These are phyloP conservation scores for Dorcus parallelipipedus DNA, from an alignment of 2,888 invertebrate species.

Conservation along the genomic window DNA sequence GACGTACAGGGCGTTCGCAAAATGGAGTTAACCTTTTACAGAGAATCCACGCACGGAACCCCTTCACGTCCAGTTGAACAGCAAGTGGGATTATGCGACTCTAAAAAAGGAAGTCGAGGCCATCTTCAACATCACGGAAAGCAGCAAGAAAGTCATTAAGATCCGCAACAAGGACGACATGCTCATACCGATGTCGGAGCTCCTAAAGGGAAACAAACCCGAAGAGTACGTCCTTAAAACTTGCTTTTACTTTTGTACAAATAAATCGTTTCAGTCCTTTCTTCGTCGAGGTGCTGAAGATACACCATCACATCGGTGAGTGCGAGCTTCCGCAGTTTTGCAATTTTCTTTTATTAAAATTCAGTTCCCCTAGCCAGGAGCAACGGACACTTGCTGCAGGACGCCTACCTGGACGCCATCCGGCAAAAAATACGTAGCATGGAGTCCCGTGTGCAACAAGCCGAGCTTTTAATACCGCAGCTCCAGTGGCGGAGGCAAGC, in stretches of 20 bases:
- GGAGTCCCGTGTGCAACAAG: constrained; percentile 47
- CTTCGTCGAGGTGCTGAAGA: constrained; percentile 47
- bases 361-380: constrained; percentile 16
- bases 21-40: constrained; percentile 17
- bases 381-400: constrained; percentile 41
- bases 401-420: constrained; percentile 51
- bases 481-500: constrained; percentile 47
- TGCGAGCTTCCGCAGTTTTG: constrained; percentile 9
- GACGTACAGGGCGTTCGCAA: background rate
- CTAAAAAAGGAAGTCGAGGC: constrained; percentile 39
- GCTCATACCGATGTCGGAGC: constrained; percentile 48
- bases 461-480: constrained; percentile 47
- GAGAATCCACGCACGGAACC: constrained; percentile 34
- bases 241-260: constrained; percentile 9
- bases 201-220: constrained; percentile 41
- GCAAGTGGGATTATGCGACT: constrained; percentile 34
- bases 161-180: constrained; percentile 46
- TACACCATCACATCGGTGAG: constrained; percentile 48
- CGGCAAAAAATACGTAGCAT: constrained; percentile 48
- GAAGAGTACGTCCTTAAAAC: constrained; percentile 31
- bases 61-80: constrained; percentile 36
- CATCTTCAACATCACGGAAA: constrained; percentile 39
- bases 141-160: constrained; percentile 49
- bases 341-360: background rate
- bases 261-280: constrained; percentile 40